Evolutionary conservation across 2,113 vertebrate species (phyloP), one percentile per base, ranked within the genome.

Genomic region (Abramis brama): DNA sequence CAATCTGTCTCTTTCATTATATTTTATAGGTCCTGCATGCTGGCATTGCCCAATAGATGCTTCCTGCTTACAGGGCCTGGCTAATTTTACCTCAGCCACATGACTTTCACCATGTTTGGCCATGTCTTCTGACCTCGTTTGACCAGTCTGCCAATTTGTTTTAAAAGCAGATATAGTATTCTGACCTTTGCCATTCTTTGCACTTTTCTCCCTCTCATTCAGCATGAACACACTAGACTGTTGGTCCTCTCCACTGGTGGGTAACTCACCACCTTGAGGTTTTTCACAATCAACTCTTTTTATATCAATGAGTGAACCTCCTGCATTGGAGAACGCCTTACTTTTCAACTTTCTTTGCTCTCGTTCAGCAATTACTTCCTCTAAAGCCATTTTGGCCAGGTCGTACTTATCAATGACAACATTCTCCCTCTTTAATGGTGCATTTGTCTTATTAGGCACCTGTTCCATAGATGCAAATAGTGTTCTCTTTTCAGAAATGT

Each of bases 301-400:
- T 0, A 30, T 91, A 57, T 90, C 86, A 7, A 87, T 80, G 5
- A 59, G 25, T 52, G 21, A 25, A 80, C 6, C 7, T 64, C 3
- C 4, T 80, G 27, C 43, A 33, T 13, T 39, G 23, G 39, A 73
- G 60, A 85, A 50, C 4, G 59, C 23, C 88, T 91, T 12, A 88
- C 43, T 62, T 86, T 78, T 73, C 87, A 91, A 57, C 64, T 86
- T 9, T 45, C 57, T 87, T 13, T 89, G 79, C 80, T 91, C 85
- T 83, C 93, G 90, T 50, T 94, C 93, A 62, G 92, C 90, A n/a
- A 94, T 94, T 19, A 94, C 91, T 80, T 94, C 93, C 83, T 94
- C 94, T 6, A 95, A 90, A 0, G 94, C 93, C 88, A 92, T 90
- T 86, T 93, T 94, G 30, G 93, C 93, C 89, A 85, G 92, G 88